Conservation (phyloP, 2,888 invertebrate species). For the Leptinotarsa haldemani region DNA sequence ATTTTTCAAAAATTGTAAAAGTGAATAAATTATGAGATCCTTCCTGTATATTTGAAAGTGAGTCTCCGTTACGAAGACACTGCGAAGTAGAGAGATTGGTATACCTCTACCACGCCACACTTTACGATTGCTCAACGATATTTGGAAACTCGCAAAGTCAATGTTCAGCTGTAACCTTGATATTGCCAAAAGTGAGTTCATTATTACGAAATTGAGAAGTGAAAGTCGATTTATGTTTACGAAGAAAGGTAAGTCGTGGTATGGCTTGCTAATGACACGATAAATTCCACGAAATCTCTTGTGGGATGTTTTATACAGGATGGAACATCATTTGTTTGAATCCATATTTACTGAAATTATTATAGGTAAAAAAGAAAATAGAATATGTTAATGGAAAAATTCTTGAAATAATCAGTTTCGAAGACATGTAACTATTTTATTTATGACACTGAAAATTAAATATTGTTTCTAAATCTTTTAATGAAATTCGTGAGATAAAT, state of each 20-base stretch:
- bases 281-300: not conserved
- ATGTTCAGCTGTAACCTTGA: conserved; percentile 58
- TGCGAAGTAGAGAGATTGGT: conserved; percentile 29
- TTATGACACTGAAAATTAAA: no score
- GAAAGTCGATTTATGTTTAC: conserved; percentile 44
- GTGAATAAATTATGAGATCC: not conserved
- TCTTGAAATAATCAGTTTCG: no score
- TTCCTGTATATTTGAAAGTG: conserved; percentile 30
- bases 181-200: conserved; percentile 56
- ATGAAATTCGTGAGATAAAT: no score
- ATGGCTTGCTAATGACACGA: conserved; percentile 8
- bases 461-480: no score
- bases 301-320: conserved; percentile 12
- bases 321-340: not conserved
- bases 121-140: conserved; percentile 36
- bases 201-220: conserved; percentile 51
- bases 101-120: conserved; percentile 23
- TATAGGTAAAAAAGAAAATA: no score
- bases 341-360: not conserved
- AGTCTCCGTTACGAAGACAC: not conserved
- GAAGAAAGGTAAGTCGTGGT: conserved; percentile 20
- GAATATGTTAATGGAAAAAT: no score
- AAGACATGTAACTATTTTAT: no score
- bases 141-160: conserved; percentile 54
- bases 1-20: not conserved